Evolutionary conservation across 1,140 invertebrate species (phyloP).

Genomic region (Drosophila triauraria): DNA sequence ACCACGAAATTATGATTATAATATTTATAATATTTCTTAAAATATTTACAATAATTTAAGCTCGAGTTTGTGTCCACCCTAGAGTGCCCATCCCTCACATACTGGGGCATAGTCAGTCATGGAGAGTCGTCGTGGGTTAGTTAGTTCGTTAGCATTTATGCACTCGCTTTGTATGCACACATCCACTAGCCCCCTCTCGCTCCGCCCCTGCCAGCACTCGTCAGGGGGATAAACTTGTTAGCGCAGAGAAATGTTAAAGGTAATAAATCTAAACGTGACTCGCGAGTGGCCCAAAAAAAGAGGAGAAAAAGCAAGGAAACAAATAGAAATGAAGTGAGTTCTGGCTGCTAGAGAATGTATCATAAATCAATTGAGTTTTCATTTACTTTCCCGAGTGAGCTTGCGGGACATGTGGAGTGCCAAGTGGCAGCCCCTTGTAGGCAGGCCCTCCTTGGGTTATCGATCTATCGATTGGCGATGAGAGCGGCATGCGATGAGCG

Average conservation of each 20-base stretch:
- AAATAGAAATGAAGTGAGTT: not conserved
- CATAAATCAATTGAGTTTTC: constrained; percentile 54
- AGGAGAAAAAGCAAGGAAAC: not conserved
- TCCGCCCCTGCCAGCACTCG: not conserved
- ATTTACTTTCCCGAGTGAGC: constrained; percentile 14
- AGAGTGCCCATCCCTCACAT: constrained; percentile 15
- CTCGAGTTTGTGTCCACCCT: constrained; percentile 11
- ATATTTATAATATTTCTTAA: too few species aligned
- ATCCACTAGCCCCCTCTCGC: not conserved
- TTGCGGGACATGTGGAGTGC: constrained; percentile 17
- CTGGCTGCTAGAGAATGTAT: constrained; percentile 19
- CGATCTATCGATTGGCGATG: constrained; percentile 15
- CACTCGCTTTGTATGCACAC: constrained; percentile 61
- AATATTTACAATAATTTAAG: not conserved
- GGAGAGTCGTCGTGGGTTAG: constrained; percentile 71
- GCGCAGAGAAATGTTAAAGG: constrained; percentile 54
- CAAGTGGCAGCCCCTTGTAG: not conserved
- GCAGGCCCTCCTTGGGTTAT: constrained; percentile 4
- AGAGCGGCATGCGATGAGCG: not conserved
- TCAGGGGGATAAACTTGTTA: constrained; percentile 51
- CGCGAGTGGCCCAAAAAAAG: constrained; percentile 22
- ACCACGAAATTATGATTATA: too few species aligned
- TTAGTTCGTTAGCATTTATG: constrained; percentile 81
- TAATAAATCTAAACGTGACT: constrained; percentile 69
- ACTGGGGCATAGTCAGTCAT: constrained; percentile 21